A percentile compares a stretch with the other conserved stretches of the same genome.
phyloP scores from a whole-genome alignment of 2,797 vertebrate genomes.

The Erethizon dorsatum region DNA sequence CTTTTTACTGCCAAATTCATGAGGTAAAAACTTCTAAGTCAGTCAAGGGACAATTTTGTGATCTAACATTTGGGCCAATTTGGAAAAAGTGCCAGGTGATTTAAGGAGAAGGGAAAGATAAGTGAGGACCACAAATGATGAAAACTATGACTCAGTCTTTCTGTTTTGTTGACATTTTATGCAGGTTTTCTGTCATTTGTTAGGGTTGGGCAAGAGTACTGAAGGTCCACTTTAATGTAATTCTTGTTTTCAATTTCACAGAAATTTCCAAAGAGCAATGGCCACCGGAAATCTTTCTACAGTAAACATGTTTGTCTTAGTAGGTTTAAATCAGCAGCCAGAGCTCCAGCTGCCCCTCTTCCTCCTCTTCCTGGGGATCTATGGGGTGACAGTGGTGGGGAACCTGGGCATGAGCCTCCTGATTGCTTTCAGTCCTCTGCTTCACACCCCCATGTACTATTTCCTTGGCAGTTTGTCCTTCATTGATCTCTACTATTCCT shows the following conservation, averaged over 20 bases:
- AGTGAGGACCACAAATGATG: background rate
- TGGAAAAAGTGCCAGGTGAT: background rate
- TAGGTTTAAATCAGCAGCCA: slow-evolving; percentile 27
- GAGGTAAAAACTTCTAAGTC: background rate
- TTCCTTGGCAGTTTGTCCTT: slow-evolving; percentile 71
- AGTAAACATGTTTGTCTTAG: background rate
- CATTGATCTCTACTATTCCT: slow-evolving; percentile 55
- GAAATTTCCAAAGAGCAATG: slow-evolving; percentile 35
- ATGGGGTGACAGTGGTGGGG: slow-evolving; percentile 18
- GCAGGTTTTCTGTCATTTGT: background rate
- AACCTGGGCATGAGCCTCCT: slow-evolving; percentile 77
- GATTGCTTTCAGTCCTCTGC: slow-evolving; percentile 54
- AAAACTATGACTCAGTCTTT: background rate
- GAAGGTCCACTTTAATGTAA: background rate
- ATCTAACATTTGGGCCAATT: background rate
- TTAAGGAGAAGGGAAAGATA: background rate
- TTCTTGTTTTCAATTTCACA: background rate
- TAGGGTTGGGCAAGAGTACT: background rate
- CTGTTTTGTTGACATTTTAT: background rate
- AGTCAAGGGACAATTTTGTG: background rate
- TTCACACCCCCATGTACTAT: slow-evolving; percentile 64
- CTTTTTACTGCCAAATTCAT: background rate
- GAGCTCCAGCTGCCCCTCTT: slow-evolving; percentile 65
- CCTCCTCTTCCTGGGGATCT: slow-evolving; percentile 72
- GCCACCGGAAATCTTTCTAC: background rate